These are phyloP conservation scores for Telmatherina bonti DNA, from an alignment of 2,797 vertebrate genomes.

Conservation along the genomic window DNA sequence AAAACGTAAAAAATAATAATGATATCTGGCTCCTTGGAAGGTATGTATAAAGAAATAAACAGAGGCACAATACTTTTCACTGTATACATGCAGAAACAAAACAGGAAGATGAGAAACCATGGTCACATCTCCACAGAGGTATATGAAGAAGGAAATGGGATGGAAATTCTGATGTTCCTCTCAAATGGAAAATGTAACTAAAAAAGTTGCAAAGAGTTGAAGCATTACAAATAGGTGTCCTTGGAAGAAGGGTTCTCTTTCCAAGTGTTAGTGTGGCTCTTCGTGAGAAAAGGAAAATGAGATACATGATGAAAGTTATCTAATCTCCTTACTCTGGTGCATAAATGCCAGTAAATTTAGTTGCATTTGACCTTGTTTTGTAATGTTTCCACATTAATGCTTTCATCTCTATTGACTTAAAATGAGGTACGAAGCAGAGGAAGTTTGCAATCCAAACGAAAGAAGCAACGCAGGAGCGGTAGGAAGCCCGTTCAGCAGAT, in stretches of 20 bases:
- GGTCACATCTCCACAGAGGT: background rate
- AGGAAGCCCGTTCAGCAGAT: constrained; percentile 48
- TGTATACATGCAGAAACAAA: background rate
- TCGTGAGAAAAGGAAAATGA: constrained; percentile 57
- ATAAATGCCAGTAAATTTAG: constrained; percentile 32
- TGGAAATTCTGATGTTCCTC: background rate
- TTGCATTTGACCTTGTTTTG: constrained; percentile 51
- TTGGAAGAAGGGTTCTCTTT: constrained; percentile 54
- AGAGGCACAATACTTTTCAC: background rate
- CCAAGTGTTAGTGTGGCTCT: constrained; percentile 34
- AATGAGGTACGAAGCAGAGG: constrained; percentile 3
- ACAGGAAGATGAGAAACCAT: background rate
- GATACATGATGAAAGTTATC: constrained; percentile 61
- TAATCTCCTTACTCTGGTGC: constrained; percentile 49
- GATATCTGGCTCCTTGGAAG: background rate
- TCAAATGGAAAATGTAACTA: background rate
- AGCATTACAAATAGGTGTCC: constrained; percentile 54
- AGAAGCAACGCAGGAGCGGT: background rate
- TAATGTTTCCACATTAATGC: constrained; percentile 19
- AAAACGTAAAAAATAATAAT: background rate
- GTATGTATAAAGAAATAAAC: background rate
- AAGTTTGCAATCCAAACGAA: constrained; percentile 1
- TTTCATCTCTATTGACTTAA: constrained; percentile 40
- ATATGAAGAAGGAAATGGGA: background rate
- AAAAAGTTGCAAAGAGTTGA: constrained; percentile 40